Conservation (phyloP, 2,113 vertebrate genomes). For the Sinocyclocheilus rhinocerous region DNA sequence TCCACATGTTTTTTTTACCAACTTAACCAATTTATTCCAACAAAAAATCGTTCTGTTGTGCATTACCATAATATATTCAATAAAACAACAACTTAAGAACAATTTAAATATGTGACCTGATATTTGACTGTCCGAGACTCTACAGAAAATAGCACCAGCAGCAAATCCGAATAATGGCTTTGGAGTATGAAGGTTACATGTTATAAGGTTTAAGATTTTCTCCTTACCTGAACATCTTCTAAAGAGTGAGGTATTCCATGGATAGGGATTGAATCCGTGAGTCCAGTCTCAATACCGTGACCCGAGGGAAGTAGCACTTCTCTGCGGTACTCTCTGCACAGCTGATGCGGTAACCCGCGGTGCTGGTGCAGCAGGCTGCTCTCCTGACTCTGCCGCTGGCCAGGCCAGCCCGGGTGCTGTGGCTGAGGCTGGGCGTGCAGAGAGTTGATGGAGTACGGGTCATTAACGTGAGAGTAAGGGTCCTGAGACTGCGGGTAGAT, state of each 20-base stretch:
- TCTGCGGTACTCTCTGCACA: constrained; percentile 96
- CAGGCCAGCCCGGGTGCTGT: constrained; percentile 96
- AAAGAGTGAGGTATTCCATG: constrained; percentile 98
- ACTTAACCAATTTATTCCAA: neutral
- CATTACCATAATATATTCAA: neutral
- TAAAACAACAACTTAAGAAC: neutral
- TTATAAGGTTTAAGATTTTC: neutral
- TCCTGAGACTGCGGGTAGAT: constrained; percentile 98
- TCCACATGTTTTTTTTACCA: neutral
- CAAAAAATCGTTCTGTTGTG: neutral
- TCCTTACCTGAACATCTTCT: constrained; percentile 95
- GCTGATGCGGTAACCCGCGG: constrained; percentile 91
- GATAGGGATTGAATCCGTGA: constrained; percentile 90
- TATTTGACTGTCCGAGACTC: neutral
- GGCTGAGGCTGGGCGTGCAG: constrained; percentile 94
- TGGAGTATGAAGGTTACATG: neutral
- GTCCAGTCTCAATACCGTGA: constrained; percentile 91
- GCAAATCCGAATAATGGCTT: neutral
- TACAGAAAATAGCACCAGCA: neutral
- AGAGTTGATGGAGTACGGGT: constrained; percentile 96
- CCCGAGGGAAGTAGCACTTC: constrained; percentile 94
- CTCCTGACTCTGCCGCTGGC: constrained; percentile 94
- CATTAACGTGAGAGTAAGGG: constrained; percentile 98
- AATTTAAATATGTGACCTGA: neutral
- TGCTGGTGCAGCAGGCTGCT: constrained; percentile 93